Evolutionary conservation across 1,140 invertebrate species (phyloP).

Genomic region (Plutomurus gul): DNA sequence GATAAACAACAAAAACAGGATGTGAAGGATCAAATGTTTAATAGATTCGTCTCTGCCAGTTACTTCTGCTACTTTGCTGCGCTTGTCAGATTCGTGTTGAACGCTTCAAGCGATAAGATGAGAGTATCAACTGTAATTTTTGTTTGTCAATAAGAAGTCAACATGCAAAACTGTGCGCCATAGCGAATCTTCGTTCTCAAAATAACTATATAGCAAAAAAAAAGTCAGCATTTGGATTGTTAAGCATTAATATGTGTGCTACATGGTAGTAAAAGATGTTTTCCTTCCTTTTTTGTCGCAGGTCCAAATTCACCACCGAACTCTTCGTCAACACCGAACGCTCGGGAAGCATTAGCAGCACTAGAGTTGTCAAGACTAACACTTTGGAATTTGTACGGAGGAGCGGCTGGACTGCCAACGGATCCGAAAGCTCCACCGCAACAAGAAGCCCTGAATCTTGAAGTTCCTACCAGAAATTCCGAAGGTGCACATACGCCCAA

Average conservation of each 20-base stretch:
- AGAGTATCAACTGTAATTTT: too few relatives aligned
- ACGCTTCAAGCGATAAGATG: neutral
- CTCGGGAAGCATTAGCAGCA: constrained; percentile 64
- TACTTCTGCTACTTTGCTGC: neutral
- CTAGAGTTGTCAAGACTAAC: constrained; percentile 75
- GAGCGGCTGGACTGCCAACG: constrained; percentile 63
- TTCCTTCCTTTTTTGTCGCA: constrained; percentile 31
- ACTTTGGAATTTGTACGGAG: constrained; percentile 77
- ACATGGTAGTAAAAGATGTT: neutral
- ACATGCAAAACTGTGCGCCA: too few relatives aligned
- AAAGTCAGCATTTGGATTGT: too few relatives aligned
- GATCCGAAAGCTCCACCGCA: constrained; percentile 58
- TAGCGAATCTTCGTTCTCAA: too few relatives aligned
- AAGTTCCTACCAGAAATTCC: constrained; percentile 57
- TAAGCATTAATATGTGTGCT: too few relatives aligned
- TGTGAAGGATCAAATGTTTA: neutral
- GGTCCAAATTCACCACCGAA: constrained; percentile 65
- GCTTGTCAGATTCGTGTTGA: neutral
- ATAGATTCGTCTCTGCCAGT: neutral
- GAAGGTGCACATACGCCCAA: constrained; percentile 55
- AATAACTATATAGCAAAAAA: too few relatives aligned
- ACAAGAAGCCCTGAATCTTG: constrained; percentile 67
- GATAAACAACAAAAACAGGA: constrained; percentile 1
- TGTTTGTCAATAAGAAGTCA: too few relatives aligned
- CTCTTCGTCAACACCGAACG: constrained; percentile 61